Percentiles rank a stretch among this genome's conserved stretches.
These are phyloP conservation scores for Trissolcus basalis DNA, from an alignment of 1,140 invertebrate genomes.

Conservation along the genomic window DNA sequence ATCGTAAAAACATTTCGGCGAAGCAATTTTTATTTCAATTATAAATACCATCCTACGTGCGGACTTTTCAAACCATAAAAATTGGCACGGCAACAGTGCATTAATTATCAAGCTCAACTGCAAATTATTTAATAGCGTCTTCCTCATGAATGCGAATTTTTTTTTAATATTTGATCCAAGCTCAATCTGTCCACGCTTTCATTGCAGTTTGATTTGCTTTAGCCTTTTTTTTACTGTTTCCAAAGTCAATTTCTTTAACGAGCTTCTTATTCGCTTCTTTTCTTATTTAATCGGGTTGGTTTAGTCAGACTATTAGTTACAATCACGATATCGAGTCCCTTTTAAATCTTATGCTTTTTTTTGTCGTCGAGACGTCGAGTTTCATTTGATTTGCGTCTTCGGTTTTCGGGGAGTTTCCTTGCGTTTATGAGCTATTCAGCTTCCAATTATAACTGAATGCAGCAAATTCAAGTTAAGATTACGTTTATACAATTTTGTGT, in stretches of 20 bases:
- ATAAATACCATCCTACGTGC: too few species aligned
- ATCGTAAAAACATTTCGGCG: background rate
- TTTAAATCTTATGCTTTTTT: constrained; percentile 45
- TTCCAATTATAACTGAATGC: constrained; percentile 49
- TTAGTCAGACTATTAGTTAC: constrained; percentile 43
- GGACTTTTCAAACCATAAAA: too few species aligned
- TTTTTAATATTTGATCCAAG: too few species aligned
- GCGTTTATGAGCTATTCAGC: constrained; percentile 57
- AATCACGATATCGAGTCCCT: constrained; percentile 49
- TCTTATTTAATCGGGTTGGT: constrained; percentile 35
- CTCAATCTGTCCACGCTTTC: too few species aligned
- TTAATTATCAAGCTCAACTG: too few species aligned
- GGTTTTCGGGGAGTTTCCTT: constrained; percentile 30
- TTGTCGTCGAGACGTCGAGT: constrained; percentile 22
- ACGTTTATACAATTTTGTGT: constrained; percentile 49
- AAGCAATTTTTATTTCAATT: background rate
- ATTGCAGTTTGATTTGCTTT: background rate
- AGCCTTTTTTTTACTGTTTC: background rate
- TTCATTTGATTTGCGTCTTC: constrained; percentile 44
- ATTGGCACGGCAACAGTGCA: too few species aligned
- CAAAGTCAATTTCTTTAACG: constrained; percentile 26
- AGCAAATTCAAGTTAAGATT: constrained; percentile 56
- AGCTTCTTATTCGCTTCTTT: constrained; percentile 20
- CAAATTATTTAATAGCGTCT: too few species aligned
- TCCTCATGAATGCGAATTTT: too few species aligned